Percentiles rank a stretch among this genome's conserved stretches.
Evolutionary conservation across 2,113 vertebrate species (phyloP).

Genomic region (Eretmodus cyanostictus): DNA sequence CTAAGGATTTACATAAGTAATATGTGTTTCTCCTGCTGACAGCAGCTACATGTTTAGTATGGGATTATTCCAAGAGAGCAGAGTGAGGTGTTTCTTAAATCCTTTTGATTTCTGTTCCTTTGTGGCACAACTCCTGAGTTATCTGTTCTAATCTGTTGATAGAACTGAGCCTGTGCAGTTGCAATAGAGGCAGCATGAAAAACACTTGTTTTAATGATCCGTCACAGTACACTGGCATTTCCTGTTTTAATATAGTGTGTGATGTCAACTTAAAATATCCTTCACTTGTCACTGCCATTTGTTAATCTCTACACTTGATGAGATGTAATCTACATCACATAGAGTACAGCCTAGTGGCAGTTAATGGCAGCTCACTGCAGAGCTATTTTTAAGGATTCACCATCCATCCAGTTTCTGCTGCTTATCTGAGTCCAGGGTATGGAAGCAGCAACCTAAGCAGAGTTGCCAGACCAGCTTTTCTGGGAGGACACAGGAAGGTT

Average conservation of each 20-base stretch:
- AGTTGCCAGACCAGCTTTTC: neutral
- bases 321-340: neutral
- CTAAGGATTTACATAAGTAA: slow-evolving; percentile 36
- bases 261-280: neutral
- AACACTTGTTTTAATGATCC: neutral
- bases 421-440: neutral
- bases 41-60: slow-evolving; percentile 28
- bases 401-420: neutral
- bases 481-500: neutral
- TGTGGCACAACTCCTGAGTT: neutral
- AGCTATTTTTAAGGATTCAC: neutral
- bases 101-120: neutral
- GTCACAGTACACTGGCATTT: neutral
- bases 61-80: slow-evolving; percentile 18
- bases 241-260: neutral
- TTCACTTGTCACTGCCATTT: neutral
- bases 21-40: slow-evolving; percentile 15
- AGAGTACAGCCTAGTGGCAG: neutral
- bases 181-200: neutral
- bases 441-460: neutral
- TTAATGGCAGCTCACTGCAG: neutral
- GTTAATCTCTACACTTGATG: neutral
- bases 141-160: neutral
- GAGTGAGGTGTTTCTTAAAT: neutral
- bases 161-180: neutral